Base-by-base conservation (phyloP, 2,797 vertebrate species). In the Astyanax mexicanus region DNA sequence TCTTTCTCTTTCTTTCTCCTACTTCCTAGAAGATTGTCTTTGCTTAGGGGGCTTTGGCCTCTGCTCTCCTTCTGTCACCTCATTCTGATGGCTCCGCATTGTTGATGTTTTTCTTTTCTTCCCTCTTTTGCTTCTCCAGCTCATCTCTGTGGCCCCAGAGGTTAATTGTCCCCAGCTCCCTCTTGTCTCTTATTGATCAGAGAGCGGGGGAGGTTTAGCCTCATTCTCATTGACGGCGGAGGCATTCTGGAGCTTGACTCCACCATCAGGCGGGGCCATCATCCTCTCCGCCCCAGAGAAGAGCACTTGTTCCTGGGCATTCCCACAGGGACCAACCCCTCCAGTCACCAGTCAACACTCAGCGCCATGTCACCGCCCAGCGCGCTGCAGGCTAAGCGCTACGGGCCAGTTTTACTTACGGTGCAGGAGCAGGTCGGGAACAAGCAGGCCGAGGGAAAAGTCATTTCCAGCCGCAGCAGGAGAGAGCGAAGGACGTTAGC, bases 101-200 rank as follows among this genome's bases (percentile, higher is more conserved):
- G 51, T 69, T 75, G 55, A 75, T 60, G 74, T 62, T 72, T 62
- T 51, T 35, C 44, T 76, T 76, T 54, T 57, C 42, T 12, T 51
- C 66, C 51, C 32, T 57, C 60, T 37, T n/a, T 55, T 42, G 64
- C 55, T 45, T 54, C 77, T 74, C 52, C 42, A 82, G 78, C 57
- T 82, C 69, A 82, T 77, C 67, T 80, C 45, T 1, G 21, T 57
- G 71, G 74, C 32, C 78, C 74, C 68, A 19, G 70, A 76, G 77
- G 77, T 79, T 79, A 82, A 82, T 82, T 82, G 77, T 77, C 45
- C 58, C 61, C 29, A 54, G 54, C 45, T 77, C 64, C 67, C 70
- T 77, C 15, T 37, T 68, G 75, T 75, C 70, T 75, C 42, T 80
- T 83, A 78, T 80, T 83, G 75, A 80, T 80, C 65, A 67, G 44